phyloP scores from a whole-genome alignment of 1,140 invertebrate genomes.

The Pseudobourletiella spinata region DNA sequence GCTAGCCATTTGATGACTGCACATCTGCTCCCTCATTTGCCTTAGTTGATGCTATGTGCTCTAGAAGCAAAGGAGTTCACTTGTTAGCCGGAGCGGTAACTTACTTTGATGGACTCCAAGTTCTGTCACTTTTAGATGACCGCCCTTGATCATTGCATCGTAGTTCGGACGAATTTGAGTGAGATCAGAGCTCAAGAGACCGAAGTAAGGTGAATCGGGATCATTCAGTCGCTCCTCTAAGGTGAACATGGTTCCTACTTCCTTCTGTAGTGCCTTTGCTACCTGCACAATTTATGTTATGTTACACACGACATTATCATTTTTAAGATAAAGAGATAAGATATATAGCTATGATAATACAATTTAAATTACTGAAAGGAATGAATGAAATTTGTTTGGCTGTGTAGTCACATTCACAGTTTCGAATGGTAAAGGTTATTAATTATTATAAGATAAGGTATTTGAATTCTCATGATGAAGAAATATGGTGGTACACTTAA shows the following conservation, averaged over 20 bases:
- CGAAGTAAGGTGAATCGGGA: constrained; percentile 54
- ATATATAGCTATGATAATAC: too few species aligned
- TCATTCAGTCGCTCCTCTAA: constrained; percentile 48
- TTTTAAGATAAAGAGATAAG: too few species aligned
- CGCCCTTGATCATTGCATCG: constrained; percentile 74
- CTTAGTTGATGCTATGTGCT: too few species aligned
- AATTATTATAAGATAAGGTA: too few species aligned
- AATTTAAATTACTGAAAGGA: constrained; percentile 5
- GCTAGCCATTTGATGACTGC: too few species aligned
- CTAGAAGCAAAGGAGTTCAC: too few species aligned
- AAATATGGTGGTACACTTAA: too few species aligned
- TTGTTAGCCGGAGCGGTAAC: neutral
- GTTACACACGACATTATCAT: too few species aligned
- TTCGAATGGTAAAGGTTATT: too few species aligned
- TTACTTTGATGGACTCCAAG: constrained; percentile 48
- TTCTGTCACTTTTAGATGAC: constrained; percentile 68
- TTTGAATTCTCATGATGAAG: constrained; percentile 2
- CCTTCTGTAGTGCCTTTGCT: constrained; percentile 66
- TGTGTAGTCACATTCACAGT: too few species aligned
- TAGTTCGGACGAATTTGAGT: constrained; percentile 76
- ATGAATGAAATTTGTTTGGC: too few species aligned
- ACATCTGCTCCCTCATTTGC: too few species aligned
- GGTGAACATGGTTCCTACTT: constrained; percentile 59
- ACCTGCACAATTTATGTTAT: constrained; percentile 49
- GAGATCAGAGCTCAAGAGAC: constrained; percentile 61